These are phyloP conservation scores for Hydrophis major DNA, from an alignment of 2,797 vertebrate genomes.

Conservation along the genomic window DNA sequence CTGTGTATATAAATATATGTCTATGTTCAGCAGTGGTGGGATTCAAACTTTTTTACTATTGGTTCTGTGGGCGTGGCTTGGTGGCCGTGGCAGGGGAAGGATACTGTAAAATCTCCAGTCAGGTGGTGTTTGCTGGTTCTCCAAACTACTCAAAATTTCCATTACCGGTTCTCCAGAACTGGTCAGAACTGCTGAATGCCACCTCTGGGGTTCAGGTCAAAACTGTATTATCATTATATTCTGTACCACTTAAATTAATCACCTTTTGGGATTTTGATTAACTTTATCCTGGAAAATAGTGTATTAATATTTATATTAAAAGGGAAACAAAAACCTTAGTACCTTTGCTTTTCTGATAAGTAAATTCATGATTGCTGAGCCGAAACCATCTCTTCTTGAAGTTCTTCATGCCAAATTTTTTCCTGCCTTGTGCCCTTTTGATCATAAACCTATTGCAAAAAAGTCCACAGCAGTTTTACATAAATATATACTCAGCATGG, in stretches of 20 bases:
- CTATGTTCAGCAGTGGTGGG: not conserved
- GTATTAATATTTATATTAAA: conserved; percentile 14
- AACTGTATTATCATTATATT: not conserved
- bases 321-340: conserved; percentile 49
- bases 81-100: too few species aligned
- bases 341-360: conserved; percentile 98
- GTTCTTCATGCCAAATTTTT: conserved; percentile 97
- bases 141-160: too few species aligned
- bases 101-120: too few species aligned
- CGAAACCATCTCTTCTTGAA: conserved; percentile 99
- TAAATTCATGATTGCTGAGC: conserved; percentile 96
- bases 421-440: conserved; percentile 95
- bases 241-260: not conserved
- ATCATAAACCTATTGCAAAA: conserved; percentile 89
- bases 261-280: not conserved
- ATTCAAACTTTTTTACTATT: too few species aligned
- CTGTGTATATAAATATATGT: not conserved
- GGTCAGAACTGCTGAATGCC: too few species aligned
- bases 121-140: too few species aligned
- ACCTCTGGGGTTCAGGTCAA: not conserved
- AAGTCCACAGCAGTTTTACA: conserved; percentile 36
- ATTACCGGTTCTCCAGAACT: too few species aligned
- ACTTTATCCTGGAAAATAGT: not conserved
- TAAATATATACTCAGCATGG: not conserved
- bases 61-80: too few species aligned